Base-by-base conservation (phyloP, 2,888 invertebrate genomes). In the Julus scandinavius region DNA sequence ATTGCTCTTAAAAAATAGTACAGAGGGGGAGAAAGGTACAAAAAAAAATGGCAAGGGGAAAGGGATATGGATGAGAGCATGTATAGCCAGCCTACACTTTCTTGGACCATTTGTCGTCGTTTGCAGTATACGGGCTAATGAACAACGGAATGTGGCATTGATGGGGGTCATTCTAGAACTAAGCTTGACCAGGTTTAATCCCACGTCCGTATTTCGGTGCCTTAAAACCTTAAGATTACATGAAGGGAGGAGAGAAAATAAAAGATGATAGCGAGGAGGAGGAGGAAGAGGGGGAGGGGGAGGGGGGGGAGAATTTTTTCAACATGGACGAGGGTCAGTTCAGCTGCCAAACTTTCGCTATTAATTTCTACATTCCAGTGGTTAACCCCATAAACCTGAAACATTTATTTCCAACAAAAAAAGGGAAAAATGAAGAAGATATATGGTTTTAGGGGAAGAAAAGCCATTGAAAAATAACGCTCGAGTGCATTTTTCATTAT, bases 301-400 rank as follows among this genome's bases (percentile, higher is more conserved):
- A 29, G 29, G 45, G 45, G 20, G 72, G 72, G 29, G 72, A 72
- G 72, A 29, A 72, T 72, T 72, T 29, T 29, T 72, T 72, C 72
- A 29, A 9, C 72, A 72, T 72, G 72, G 20, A 72, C n/a, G 20
- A 72, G 72, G 72, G 72, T 72, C 72, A 72, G 72, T 72, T 20
- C 29, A 72, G 72, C 72, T 72, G 72, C 72, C 63, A 63, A 63
- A 63, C 63, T 63, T 63, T 63, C 63, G 63, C 63, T 72, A 72
- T 72, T 72, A 72, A 72, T 72, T 72, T 72, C 29, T 72, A 29
- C 72, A 72, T 72, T 72, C 72, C 72, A 72, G 72, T 72, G 72
- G 72, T 72, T 72, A 72, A 72, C 72, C 72, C 72, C 72, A 72
- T 72, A 72, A 72, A 72, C 72, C 72, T 72, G 72, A 72, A 29